phyloP scores from a whole-genome alignment of 2,888 invertebrate species.

The Spatulosminthurus flaviceps region DNA sequence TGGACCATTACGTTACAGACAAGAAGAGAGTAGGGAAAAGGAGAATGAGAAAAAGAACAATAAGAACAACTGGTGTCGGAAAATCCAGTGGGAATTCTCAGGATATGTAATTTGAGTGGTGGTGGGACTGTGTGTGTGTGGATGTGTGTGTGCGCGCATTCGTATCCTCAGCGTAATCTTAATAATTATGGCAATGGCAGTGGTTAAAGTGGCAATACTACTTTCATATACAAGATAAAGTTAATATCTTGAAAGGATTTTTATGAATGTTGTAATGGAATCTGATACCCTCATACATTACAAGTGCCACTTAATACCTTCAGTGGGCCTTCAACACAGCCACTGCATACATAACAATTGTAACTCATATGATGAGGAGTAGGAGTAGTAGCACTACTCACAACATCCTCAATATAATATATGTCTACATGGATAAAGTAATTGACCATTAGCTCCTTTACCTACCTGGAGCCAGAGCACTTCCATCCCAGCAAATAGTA shows the following conservation, averaged over 20 bases:
- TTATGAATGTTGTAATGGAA: conserved; percentile 18
- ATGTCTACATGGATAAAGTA: neutral
- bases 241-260: conserved; percentile 18
- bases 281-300: conserved; percentile 12
- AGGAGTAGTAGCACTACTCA: too few species aligned
- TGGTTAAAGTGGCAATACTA: neutral
- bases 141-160: neutral
- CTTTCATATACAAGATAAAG: conserved; percentile 7
- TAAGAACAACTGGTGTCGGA: neutral
- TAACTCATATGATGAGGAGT: too few species aligned
- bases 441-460: neutral
- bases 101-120: neutral
- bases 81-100: neutral
- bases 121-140: neutral
- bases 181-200: neutral
- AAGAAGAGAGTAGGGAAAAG: too few species aligned
- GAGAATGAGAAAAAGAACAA: too few species aligned
- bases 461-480: neutral
- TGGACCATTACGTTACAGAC: too few species aligned
- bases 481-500: too few species aligned
- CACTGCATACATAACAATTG: too few species aligned
- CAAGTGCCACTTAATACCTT: neutral
- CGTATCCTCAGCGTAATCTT: neutral
- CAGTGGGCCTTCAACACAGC: neutral
- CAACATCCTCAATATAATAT: too few species aligned